A percentile compares a stretch with the other conserved stretches of the same genome.
These are phyloP conservation scores for Microcebus jonahi DNA, from an alignment of 2,113 vertebrate species.

Conservation along the genomic window DNA sequence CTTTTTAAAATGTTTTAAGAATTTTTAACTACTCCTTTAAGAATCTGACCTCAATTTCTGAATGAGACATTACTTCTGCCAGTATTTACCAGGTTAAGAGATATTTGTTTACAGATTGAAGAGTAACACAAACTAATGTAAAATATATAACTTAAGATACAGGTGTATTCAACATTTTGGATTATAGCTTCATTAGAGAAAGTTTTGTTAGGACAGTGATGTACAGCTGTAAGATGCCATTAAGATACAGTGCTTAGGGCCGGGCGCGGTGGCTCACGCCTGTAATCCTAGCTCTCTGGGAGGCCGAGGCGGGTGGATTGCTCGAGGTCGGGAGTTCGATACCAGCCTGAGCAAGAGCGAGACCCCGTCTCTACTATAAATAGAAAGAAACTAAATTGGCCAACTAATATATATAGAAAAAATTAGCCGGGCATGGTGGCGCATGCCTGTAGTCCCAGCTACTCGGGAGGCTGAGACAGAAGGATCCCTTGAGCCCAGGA, in stretches of 20 bases:
- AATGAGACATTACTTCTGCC: conserved; percentile 22
- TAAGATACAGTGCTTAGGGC: conserved; percentile 9
- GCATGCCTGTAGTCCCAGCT: too few species aligned
- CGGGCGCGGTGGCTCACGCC: too few species aligned
- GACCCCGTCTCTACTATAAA: too few species aligned
- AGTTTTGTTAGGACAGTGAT: conserved; percentile 21
- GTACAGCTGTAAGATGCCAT: background rate
- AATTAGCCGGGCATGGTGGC: too few species aligned
- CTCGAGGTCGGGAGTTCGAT: too few species aligned
- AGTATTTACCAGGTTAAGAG: conserved; percentile 46
- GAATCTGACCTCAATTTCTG: conserved; percentile 54
- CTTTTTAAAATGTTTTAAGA: background rate
- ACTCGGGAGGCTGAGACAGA: too few species aligned
- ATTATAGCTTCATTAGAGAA: background rate
- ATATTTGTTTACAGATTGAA: conserved; percentile 49
- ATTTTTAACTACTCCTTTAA: conserved; percentile 32
- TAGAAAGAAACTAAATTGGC: too few species aligned
- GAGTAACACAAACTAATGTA: conserved; percentile 36
- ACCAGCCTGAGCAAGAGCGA: too few species aligned
- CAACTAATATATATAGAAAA: too few species aligned
- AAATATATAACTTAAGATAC: conserved; percentile 29
- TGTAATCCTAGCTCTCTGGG: too few species aligned
- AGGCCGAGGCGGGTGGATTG: too few species aligned
- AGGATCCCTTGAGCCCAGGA: too few species aligned
- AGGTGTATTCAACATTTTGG: background rate